A percentile compares a stretch with the other conserved stretches of the same genome.
These are phyloP conservation scores for Lophochroa leadbeateri DNA, from an alignment of 2,113 vertebrate genomes.

Conservation along the genomic window DNA sequence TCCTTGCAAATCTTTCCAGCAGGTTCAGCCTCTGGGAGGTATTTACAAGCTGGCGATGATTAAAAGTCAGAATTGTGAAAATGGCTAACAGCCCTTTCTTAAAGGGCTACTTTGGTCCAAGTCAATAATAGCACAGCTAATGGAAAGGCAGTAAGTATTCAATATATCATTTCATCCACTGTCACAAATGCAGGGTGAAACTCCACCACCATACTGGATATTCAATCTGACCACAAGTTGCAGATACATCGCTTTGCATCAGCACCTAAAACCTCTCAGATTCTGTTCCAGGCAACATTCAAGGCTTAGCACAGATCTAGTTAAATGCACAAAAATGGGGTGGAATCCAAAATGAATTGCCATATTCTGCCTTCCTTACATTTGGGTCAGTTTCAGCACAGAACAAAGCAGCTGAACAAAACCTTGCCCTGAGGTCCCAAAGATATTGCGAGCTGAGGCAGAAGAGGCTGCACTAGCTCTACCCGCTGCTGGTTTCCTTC, in stretches of 20 bases:
- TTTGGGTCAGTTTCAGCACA: background rate
- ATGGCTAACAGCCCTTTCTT: background rate
- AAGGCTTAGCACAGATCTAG: background rate
- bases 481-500: background rate
- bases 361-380: background rate
- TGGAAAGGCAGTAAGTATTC: background rate
- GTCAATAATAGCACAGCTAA: background rate
- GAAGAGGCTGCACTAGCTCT: background rate
- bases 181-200: background rate
- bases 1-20: slow-evolving; percentile 36
- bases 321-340: background rate
- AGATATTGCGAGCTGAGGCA: accelerated
- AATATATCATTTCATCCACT: background rate
- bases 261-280: background rate
- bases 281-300: background rate
- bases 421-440: background rate
- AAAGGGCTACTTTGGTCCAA: background rate
- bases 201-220: background rate
- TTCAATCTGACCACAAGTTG: background rate
- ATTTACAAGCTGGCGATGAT: slow-evolving; percentile 3
- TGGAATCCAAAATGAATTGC: background rate
- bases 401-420: background rate
- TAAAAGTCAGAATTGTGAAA: slow-evolving; percentile 31
- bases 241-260: background rate
- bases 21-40: slow-evolving; percentile 18